Base-by-base conservation (phyloP, 2,888 invertebrate species). In the Dione juno region DNA sequence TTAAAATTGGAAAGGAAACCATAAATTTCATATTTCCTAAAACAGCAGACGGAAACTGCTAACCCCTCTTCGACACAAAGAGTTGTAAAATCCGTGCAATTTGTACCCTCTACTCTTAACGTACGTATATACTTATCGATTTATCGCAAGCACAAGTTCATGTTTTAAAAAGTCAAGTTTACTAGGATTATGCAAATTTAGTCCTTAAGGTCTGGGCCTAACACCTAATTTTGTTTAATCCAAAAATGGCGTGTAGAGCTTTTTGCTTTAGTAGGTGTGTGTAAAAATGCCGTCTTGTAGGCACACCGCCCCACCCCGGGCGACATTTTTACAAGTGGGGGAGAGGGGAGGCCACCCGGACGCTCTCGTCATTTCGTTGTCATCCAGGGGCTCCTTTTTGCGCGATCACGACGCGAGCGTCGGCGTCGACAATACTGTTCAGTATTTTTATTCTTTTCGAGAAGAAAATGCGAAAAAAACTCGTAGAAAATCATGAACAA, bases 291-390 rank as follows among this genome's bases (percentile, higher is more conserved):
- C 90, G 89, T 91, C 92, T 89, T 91, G 88, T 84, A 86, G 88
- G 90, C 88, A 88, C 84, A 84, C 84, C 87, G 87, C 86, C 87
- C 87, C 88, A 82, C 84, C 86, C 88, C 84, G 76, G 83, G 86
- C 86, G 90, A 90, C 91, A 91, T 91, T 92, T 92, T 90, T 88
- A 86, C 86, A 76, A 76, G 75, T 72, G 74, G 77, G 82, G 78
- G 79, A 77, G 79, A 78, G 79, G 86, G 78, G 84, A 82, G 84
- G 82, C 86, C 89, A 87, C 88, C 88, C 90, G 85, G 85, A 84
- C 84, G 82, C 88, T 87, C 86, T 85, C 89, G 91, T 92, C 92
- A 92, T 92, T 91, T 90, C 89, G 92, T 90, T 92, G 92, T 92
- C 92, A 92, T 90, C 89, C 87, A 82, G 86, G 82, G 85, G 80